These are phyloP conservation scores for Ophion costatus DNA, from an alignment of 2,888 invertebrate species.

Conservation along the genomic window DNA sequence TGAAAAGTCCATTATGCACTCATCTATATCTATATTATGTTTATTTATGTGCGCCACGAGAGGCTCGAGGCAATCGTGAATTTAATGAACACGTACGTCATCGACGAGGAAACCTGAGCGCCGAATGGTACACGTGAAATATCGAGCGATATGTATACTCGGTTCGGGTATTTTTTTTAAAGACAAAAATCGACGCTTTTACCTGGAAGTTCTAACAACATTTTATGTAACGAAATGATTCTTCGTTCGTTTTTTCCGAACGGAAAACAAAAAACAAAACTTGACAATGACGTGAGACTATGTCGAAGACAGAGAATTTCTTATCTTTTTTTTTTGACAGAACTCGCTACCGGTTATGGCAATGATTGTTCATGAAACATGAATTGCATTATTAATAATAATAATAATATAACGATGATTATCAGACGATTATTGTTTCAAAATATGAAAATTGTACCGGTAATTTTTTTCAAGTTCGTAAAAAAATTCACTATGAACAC, in stretches of 20 bases:
- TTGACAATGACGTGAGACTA: background rate
- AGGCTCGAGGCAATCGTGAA: conserved; percentile 22
- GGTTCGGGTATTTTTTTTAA: conserved; percentile 6
- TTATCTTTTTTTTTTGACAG: background rate
- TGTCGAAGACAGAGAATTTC: background rate
- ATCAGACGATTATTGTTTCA: no score
- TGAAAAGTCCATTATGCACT: background rate
- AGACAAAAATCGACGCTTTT: background rate
- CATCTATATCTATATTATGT: conserved; percentile 14
- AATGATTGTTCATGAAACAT: background rate
- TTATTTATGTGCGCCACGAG: conserved; percentile 8
- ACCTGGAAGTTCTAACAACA: background rate
- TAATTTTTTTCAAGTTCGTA: background rate
- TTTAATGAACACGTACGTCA: conserved; percentile 29
- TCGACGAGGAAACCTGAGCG: conserved; percentile 23
- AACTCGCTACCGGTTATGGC: no score
- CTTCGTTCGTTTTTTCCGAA: background rate
- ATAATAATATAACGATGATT: background rate
- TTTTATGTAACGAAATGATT: conserved; percentile 1
- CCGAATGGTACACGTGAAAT: conserved; percentile 9
- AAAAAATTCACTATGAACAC: background rate
- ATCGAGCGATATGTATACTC: background rate
- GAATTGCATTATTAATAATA: background rate
- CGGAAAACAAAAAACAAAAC: background rate
- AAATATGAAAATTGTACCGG: no score